phyloP scores from a whole-genome alignment of 2,797 vertebrate genomes.

The Manis crassicaudata region DNA sequence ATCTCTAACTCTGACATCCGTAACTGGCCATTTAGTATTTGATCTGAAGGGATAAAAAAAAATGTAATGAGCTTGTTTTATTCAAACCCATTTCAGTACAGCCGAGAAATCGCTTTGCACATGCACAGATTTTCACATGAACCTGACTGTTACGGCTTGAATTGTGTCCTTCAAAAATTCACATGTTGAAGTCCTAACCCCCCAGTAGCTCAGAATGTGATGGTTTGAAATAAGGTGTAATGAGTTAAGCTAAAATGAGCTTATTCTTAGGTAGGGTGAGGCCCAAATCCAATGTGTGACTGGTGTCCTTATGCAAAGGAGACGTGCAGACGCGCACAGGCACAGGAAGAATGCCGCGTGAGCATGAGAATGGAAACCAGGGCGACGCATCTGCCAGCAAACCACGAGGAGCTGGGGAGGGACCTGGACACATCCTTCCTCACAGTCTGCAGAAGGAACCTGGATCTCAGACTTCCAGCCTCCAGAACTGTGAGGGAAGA shows the following conservation, averaged over 20 bases:
- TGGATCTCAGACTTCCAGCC: background rate
- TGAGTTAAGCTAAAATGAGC: background rate
- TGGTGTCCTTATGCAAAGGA: background rate
- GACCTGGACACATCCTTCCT: background rate
- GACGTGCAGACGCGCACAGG: background rate
- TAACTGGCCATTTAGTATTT: constrained; percentile 22
- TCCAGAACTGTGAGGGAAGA: background rate
- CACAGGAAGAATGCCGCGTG: background rate
- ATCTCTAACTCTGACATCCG: background rate
- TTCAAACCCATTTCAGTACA: background rate
- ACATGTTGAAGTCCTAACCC: background rate
- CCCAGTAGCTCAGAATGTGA: background rate
- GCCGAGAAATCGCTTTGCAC: background rate
- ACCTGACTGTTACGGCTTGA: background rate
- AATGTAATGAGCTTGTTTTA: background rate
- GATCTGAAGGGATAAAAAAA: background rate
- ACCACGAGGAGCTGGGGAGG: background rate
- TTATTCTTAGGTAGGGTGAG: background rate
- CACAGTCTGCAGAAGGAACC: background rate
- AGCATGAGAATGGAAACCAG: too few relatives aligned
- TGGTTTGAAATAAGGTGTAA: background rate
- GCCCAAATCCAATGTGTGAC: background rate
- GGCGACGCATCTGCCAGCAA: background rate
- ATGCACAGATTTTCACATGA: background rate
- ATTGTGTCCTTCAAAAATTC: background rate